Percentiles rank a stretch among this genome's conserved stretches.
Conservation (phyloP, 2,797 vertebrate species). For the Neosilurus mollespiculum region DNA sequence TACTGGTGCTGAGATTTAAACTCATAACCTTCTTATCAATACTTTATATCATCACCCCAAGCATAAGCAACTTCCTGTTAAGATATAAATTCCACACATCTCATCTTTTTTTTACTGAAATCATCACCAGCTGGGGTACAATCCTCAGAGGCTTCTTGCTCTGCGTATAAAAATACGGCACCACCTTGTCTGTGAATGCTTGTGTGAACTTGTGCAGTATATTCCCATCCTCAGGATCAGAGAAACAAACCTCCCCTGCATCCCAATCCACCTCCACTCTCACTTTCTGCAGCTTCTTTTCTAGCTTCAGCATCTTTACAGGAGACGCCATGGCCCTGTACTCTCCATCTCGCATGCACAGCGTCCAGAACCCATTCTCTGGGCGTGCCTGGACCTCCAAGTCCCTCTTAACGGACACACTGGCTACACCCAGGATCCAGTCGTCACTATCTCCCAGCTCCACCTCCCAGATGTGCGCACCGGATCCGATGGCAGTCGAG, state of each 20-base stretch:
- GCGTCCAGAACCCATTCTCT: constrained; percentile 76
- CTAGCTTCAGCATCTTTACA: constrained; percentile 55
- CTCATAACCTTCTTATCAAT: not conserved
- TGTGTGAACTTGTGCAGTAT: constrained; percentile 65
- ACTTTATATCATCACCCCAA: not conserved
- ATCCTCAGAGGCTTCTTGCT: constrained; percentile 66
- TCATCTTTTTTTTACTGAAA: constrained; percentile 56
- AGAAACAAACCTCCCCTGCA: constrained; percentile 68
- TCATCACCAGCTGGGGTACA: constrained; percentile 62
- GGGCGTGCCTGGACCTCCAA: constrained; percentile 64
- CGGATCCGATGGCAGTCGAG: constrained; percentile 60
- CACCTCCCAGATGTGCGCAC: constrained; percentile 71
- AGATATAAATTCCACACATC: not conserved
- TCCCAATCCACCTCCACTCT: constrained; percentile 71
- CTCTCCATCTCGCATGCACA: constrained; percentile 69
- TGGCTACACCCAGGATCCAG: constrained; percentile 75
- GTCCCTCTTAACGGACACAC: constrained; percentile 61
- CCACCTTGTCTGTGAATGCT: constrained; percentile 66
- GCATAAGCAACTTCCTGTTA: not conserved
- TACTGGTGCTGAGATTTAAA: not conserved
- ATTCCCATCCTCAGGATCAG: constrained; percentile 54
- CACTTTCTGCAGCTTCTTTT: constrained; percentile 59
- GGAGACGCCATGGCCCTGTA: constrained; percentile 72
- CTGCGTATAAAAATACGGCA: constrained; percentile 77
- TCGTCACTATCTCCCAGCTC: constrained; percentile 72